phyloP scores from a whole-genome alignment of 1,140 invertebrate genomes.

The Marisa cornuarietis region DNA sequence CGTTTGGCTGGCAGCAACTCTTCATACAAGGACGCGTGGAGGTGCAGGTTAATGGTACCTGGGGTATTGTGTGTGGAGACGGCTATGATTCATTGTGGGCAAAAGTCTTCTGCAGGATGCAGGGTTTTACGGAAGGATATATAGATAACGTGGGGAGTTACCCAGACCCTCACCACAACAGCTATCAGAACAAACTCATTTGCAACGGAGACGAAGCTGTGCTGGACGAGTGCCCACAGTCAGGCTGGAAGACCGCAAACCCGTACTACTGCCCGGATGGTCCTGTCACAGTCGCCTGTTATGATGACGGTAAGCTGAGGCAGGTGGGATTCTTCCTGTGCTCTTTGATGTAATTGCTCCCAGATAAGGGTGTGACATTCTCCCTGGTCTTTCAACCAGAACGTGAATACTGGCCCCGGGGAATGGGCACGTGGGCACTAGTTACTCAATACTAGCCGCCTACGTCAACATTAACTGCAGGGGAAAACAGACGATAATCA shows the following conservation, averaged over 20 bases:
- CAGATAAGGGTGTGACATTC: too few species aligned
- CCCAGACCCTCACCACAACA: conserved; percentile 1
- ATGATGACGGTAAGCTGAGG: conserved; percentile 1
- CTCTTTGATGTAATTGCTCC: neutral
- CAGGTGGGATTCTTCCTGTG: neutral
- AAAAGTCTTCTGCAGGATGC: conserved; percentile 41
- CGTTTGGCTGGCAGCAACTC: conserved; percentile 6
- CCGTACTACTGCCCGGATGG: conserved; percentile 32
- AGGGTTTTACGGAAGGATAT: conserved; percentile 41
- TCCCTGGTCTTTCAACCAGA: too few species aligned
- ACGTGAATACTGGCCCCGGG: too few species aligned
- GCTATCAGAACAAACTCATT: conserved; percentile 9
- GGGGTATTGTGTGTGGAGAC: conserved; percentile 49
- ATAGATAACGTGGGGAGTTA: neutral
- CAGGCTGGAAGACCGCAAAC: conserved; percentile 37
- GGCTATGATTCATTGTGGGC: conserved; percentile 45
- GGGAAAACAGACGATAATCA: too few species aligned
- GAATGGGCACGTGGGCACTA: too few species aligned
- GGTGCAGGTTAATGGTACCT: conserved; percentile 40
- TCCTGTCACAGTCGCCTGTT: conserved; percentile 15
- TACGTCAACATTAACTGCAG: too few species aligned
- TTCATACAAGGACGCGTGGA: conserved; percentile 38
- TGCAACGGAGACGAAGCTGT: conserved; percentile 44
- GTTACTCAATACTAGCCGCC: too few species aligned
- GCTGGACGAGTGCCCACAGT: conserved; percentile 47